Base-by-base conservation (phyloP, 1,140 invertebrate genomes). In the Platorchestia sp. region DNA sequence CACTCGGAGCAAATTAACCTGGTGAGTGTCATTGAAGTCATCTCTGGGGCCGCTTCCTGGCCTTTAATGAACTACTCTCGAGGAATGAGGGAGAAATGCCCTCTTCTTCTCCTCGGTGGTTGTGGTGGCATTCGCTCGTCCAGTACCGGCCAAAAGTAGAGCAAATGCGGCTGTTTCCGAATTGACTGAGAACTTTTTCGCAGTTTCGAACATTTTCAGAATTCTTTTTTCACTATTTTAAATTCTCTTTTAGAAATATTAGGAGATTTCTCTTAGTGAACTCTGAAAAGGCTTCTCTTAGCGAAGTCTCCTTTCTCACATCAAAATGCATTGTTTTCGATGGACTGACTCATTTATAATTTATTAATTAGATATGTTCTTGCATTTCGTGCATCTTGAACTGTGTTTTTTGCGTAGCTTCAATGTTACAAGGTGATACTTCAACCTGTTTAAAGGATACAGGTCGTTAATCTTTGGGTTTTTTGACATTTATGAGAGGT, bases 11-110 rank as follows among this genome's bases (percentile, higher is more conserved):
- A 93, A 93, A 93, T 93, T 93, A 93, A 93, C 91, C 91, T 45
- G 43, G 91, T 47, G 45, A 93, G 91, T 93, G 91, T 93, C 91
- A 93, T 93, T 93, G 91, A 93, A 93, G 91, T 93, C 91, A 93
- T 93, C 91, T 90, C 41, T 45, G 3, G 91, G 45, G 45, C 91
- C 44, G 91, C 91, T 45, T 45, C 91, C 40, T 47, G 91, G 91
- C 41, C 91, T 93, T 90, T 93, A 93, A 93, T 93, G 91, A 93
- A 93, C 91, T 44, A 89, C 87, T 75, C 87, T 89, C 87, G 87
- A 41, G 87, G 87, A 75, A 75, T 75, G 59, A 75, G 59, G 36
- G 59, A 75, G 59, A 75, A 75, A 75, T 75, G 59, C 59, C 27
- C 36, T 36, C 59, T 75, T 75, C 59, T 75, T 75, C 59, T 75